A percentile compares a stretch with the other conserved stretches of the same genome.
These are phyloP conservation scores for Echeneis naucrates DNA, from an alignment of 2,797 vertebrate species.

Conservation along the genomic window DNA sequence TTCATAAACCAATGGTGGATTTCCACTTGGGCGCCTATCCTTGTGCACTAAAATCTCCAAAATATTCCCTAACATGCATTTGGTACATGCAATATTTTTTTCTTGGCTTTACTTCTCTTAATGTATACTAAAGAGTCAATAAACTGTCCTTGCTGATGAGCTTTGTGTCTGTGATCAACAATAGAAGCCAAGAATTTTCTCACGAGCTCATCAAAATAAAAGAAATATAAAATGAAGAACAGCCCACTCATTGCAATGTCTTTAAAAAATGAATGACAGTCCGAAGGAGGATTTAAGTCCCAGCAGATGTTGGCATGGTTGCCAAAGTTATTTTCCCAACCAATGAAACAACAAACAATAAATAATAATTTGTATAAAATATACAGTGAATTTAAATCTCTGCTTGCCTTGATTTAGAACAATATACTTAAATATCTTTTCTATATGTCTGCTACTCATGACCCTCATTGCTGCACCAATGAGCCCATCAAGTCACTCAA, in stretches of 20 bases:
- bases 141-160: not conserved
- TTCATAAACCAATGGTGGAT: too few species aligned
- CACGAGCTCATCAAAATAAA: not conserved
- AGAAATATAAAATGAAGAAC: constrained; percentile 14
- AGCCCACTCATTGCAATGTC: not conserved
- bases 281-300: constrained; percentile 3
- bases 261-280: constrained; percentile 17
- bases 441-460: not conserved
- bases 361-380: too few species aligned
- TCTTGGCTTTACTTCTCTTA: not conserved
- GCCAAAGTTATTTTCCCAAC: too few species aligned
- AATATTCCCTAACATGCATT: not conserved
- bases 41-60: too few species aligned
- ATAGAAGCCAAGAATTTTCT: not conserved
- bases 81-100: not conserved
- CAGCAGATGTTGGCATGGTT: constrained; percentile 7
- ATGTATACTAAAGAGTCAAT: not conserved
- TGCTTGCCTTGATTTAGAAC: too few species aligned
- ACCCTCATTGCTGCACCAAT: constrained; percentile 33
- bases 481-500: constrained; percentile 64
- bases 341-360: too few species aligned
- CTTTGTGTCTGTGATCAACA: constrained; percentile 1
- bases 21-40: too few species aligned
- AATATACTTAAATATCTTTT: too few species aligned
- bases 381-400: not conserved